Percentiles rank a stretch among this genome's conserved stretches.
Evolutionary conservation across 2,888 invertebrate genomes (phyloP).

Genomic region (Gonocerus acuteangulatus): DNA sequence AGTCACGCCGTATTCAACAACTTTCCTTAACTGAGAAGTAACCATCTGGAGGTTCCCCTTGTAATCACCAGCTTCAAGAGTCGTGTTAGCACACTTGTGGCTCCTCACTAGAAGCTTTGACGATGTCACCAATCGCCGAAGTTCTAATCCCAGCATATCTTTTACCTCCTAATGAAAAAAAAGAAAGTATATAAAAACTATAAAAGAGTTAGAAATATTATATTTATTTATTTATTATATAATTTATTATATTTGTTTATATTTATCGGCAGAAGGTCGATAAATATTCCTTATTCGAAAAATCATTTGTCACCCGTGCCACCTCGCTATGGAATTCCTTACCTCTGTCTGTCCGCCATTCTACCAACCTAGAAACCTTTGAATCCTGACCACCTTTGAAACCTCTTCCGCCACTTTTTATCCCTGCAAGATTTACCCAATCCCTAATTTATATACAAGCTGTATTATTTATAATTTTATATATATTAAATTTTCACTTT

Average conservation of each 20-base stretch:
- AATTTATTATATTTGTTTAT: not conserved
- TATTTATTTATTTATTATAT: constrained; percentile 33
- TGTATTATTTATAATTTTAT: too few species aligned
- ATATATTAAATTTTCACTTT: too few species aligned
- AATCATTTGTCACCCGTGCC: too few species aligned
- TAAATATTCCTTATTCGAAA: not conserved
- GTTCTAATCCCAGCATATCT: constrained; percentile 70
- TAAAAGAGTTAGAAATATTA: not conserved
- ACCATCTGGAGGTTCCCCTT: constrained; percentile 32
- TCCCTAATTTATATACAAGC: too few species aligned
- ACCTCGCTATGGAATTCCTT: too few species aligned
- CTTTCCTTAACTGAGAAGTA: constrained; percentile 32
- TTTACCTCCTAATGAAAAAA: constrained; percentile 60
- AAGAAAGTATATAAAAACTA: too few species aligned
- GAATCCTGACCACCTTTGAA: too few species aligned
- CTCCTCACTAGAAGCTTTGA: constrained; percentile 75
- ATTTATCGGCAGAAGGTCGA: too few species aligned
- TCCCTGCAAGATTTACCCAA: too few species aligned
- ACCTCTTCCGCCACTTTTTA: too few species aligned
- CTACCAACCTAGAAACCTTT: too few species aligned
- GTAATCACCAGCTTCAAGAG: constrained; percentile 41
- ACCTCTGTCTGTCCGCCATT: too few species aligned
- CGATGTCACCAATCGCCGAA: constrained; percentile 71
- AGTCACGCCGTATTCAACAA: constrained; percentile 32
- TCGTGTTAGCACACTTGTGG: constrained; percentile 47